Conservation (phyloP, 2,797 vertebrate genomes). For the Crocidura indochinensis region DNA sequence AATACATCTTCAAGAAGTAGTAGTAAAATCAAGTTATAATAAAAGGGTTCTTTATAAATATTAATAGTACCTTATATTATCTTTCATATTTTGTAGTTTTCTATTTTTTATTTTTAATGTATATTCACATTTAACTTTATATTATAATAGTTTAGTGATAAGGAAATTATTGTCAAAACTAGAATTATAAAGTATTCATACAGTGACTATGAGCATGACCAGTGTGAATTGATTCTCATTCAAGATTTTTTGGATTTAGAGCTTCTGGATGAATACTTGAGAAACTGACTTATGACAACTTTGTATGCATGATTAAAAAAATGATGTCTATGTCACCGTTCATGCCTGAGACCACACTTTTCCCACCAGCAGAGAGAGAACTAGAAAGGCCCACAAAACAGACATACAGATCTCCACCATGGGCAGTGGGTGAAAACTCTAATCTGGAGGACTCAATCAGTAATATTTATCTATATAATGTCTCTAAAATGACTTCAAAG, state of each 20-base stretch:
- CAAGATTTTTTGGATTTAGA: background rate
- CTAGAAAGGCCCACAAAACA: no score
- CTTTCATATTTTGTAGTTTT: constrained; percentile 36
- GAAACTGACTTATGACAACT: constrained; percentile 21
- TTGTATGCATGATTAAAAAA: background rate
- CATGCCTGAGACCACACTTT: no score
- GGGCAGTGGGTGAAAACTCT: no score
- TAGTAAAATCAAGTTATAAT: constrained; percentile 46
- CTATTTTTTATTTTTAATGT: constrained; percentile 25
- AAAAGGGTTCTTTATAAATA: background rate
- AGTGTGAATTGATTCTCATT: constrained; percentile 34
- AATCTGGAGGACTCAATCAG: no score
- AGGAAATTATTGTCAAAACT: background rate
- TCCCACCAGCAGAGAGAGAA: no score
- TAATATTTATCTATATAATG: no score
- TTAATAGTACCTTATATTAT: constrained; percentile 6
- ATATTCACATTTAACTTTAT: constrained; percentile 41
- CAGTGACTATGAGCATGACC: constrained; percentile 1
- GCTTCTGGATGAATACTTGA: constrained; percentile 39
- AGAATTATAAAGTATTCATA: background rate
- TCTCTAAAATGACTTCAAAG: no score
- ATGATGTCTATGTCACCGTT: background rate
- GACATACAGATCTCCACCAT: no score
- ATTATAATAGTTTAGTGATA: constrained; percentile 2
- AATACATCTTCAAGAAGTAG: constrained; percentile 30